Evolutionary conservation across 2,113 vertebrate genomes (phyloP).

Genomic region (Leucoraja erinaceus): DNA sequence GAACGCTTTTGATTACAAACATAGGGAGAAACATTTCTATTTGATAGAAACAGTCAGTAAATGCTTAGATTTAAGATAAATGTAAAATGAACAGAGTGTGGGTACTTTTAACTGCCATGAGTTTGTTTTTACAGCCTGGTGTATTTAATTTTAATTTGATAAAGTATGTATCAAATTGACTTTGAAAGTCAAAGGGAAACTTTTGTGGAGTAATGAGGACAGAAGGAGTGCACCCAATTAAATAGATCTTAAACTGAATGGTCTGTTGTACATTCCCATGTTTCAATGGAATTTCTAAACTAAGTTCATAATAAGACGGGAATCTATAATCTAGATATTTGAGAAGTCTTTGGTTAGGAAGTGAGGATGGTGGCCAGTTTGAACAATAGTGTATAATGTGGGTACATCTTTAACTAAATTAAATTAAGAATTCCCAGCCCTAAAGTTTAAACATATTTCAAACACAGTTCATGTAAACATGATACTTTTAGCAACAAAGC

Average conservation of each 20-base stretch:
- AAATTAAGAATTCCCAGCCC: neutral
- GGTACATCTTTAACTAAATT: neutral
- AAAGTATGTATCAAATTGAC: too few relatives aligned
- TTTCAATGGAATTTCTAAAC: neutral
- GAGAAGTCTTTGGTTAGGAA: neutral
- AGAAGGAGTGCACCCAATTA: neutral
- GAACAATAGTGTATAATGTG: neutral
- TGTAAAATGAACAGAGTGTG: neutral
- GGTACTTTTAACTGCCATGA: neutral
- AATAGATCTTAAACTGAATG: neutral
- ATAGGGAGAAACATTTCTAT: neutral
- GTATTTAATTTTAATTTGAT: too few relatives aligned
- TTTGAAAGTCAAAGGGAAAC: neutral
- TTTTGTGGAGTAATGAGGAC: neutral
- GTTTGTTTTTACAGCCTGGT: too few relatives aligned
- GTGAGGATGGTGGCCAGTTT: too few relatives aligned
- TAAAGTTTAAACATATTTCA: neutral
- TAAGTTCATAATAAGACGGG: neutral
- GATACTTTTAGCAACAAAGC: neutral
- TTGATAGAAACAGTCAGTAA: neutral
- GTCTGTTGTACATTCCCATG: neutral
- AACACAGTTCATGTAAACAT: conserved; percentile 23
- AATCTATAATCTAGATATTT: neutral
- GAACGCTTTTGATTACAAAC: neutral
- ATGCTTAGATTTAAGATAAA: neutral